These are phyloP conservation scores for Prunella fulvescens DNA, from an alignment of 2,113 vertebrate genomes.

Conservation along the genomic window DNA sequence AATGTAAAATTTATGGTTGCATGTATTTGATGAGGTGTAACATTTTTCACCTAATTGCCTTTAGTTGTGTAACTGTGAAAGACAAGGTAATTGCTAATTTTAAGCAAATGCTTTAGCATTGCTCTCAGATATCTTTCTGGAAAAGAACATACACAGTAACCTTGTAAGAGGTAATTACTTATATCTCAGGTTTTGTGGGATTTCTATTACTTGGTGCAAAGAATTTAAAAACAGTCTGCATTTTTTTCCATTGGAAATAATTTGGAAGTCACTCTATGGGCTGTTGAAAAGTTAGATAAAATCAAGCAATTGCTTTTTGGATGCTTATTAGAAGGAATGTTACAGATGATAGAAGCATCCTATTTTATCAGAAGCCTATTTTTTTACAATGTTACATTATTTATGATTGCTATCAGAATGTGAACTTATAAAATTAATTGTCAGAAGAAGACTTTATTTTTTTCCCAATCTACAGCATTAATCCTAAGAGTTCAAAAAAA, in stretches of 20 bases:
- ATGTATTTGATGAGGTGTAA: background rate
- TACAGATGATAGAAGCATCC: background rate
- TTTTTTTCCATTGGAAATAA: background rate
- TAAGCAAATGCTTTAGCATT: background rate
- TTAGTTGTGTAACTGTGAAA: background rate
- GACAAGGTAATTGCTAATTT: background rate
- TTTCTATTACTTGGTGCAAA: background rate
- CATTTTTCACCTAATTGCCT: background rate
- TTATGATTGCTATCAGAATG: background rate
- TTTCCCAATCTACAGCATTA: background rate
- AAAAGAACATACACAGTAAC: background rate
- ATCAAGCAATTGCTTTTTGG: background rate
- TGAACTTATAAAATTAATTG: background rate
- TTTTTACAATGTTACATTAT: background rate
- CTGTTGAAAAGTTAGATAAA: background rate
- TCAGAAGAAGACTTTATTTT: background rate
- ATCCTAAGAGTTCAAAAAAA: background rate
- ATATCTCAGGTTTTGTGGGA: background rate
- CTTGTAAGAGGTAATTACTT: background rate
- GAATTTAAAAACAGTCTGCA: background rate
- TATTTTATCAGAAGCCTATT: background rate
- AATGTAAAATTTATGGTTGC: background rate
- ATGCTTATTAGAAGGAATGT: background rate
- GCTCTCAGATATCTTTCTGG: background rate
- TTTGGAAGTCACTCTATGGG: background rate